Base-by-base conservation (phyloP, 2,797 vertebrate genomes). In the Buphagus erythrorhynchus region DNA sequence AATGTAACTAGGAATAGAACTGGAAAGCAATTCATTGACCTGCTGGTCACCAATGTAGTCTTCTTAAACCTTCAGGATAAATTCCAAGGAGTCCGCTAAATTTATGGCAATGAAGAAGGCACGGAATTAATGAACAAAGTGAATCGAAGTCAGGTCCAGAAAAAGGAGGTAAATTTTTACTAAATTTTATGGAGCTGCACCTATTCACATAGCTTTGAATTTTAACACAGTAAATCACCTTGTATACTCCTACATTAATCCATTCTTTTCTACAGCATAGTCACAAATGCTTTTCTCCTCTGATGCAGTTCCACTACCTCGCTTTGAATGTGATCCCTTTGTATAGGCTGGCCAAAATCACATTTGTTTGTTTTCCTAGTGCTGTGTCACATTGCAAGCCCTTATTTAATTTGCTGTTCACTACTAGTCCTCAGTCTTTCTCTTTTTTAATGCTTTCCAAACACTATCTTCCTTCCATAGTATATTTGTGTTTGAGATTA, bases 331-430 rank as follows among this genome's bases (percentile, higher is more conserved):
- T 71, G 76, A 95, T 88, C 76, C 55, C 20, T 90, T 86, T 48
- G n/a, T 65, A 67, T 43, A 71, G 52, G 26, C 59, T 79, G 69
- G 48, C 73, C 93, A 89, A 97, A 93, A 89, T 97, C 94, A 92
- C 92, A 8, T 67, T 96, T 96, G 95, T 93, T 97, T 97, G 76
- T 97, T 97, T 97, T 96, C 92, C 90, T 75, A 81, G 93, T 93
- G 95, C 95, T 93, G 78, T 97, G 95, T 96, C 91, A 78, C 46
- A 62, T 95, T 96, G 71, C 95, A 95, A 81, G 33, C 59, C 92
- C 83, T 76, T 94, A 97, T 96, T 93, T 72, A 97, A 97, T 98
- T 97, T 97, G 94, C 86, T 96, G 88, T 62, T 97, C 97, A 77
- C 91, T 93, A 88, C 83, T 92, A 86, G 62, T 65, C 86, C 45